Base-by-base conservation (phyloP, 2,113 vertebrate species). In the Sphaerodactylus townsendi region DNA sequence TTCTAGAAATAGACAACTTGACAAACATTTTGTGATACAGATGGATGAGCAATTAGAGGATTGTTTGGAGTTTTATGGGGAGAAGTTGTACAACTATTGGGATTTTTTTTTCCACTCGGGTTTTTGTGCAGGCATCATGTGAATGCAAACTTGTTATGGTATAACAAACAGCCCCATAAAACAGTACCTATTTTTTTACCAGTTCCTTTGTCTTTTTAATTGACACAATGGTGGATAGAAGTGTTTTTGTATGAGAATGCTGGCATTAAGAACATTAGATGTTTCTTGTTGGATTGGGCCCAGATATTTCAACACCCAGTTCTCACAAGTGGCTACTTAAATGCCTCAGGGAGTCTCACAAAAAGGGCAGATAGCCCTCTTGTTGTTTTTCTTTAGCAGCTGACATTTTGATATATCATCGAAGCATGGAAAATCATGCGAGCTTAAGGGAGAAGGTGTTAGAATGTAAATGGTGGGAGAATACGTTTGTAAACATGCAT, bases 191-290 rank as follows among this genome's bases (percentile, higher is more conserved):
- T 0, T 56, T 72, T 85, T 41, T 81, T 8, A 10, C 56, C 1
- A 0, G 28, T 79, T 92, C 86, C 39, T 10, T 77, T 86, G n/a
- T 25, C n/a, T 91, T 86, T 89, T 64, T 14, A 25, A 44, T n/a
- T 35, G 39, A 41, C 82, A 64, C 48, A 17, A 9, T 73, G 35
- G 66, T n/a, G 2, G 1, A 56, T 15, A 39, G 1, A 84, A 71
- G 10, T 46, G 15, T 59, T 39, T 85, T 5, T 17, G 25, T 46
- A n/a, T 46, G 62, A 64, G 25, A 25, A 28, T 48, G 41, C n/a
- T 25, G 39, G 59, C 35, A 65, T 13, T 70, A 53, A 33, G 6
- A 56, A 59, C 10, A 11, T 66, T 37, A 28, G 13, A 7, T 25
- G 28, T 35, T 5, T 11, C 35, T 28, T 59, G 35, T 14, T 9